phyloP scores from a whole-genome alignment of 2,888 invertebrate species.

The Chymomyza amoena region DNA sequence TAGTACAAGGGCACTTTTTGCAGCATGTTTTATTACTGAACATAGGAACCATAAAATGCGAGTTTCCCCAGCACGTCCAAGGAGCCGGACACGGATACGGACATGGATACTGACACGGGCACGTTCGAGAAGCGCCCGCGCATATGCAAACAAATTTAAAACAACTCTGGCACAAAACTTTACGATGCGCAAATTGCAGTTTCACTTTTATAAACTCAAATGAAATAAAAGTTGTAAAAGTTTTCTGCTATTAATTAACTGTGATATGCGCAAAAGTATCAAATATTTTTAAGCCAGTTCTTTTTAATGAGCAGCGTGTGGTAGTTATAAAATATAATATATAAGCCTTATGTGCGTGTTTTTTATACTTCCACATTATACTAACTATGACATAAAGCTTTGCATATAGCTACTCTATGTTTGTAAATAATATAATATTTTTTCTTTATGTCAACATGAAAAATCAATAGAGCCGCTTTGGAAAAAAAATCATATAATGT shows the following conservation, averaged over 20 bases:
- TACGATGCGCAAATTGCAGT: constrained; percentile 59
- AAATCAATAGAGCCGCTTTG: constrained; percentile 60
- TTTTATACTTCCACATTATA: no score
- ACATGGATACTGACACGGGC: no score
- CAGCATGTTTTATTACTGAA: constrained; percentile 45
- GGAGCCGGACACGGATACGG: neutral
- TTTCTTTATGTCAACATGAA: constrained; percentile 6
- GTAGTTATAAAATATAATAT: no score
- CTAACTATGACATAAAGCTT: neutral
- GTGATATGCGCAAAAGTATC: neutral
- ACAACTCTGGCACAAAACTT: constrained; percentile 21
- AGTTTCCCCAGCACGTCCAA: neutral
- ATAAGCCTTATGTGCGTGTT: no score
- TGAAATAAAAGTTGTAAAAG: neutral
- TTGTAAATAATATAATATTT: neutral
- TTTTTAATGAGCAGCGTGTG: neutral
- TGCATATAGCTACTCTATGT: neutral
- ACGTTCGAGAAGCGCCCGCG: neutral
- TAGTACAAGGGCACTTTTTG: constrained; percentile 2
- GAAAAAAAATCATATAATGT: constrained; percentile 24
- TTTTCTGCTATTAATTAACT: neutral
- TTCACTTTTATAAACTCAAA: constrained; percentile 3
- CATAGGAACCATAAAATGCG: constrained; percentile 37
- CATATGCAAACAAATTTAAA: constrained; percentile 21
- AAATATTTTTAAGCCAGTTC: neutral